phyloP scores from a whole-genome alignment of 2,888 invertebrate species.

The Taenaris catops region DNA sequence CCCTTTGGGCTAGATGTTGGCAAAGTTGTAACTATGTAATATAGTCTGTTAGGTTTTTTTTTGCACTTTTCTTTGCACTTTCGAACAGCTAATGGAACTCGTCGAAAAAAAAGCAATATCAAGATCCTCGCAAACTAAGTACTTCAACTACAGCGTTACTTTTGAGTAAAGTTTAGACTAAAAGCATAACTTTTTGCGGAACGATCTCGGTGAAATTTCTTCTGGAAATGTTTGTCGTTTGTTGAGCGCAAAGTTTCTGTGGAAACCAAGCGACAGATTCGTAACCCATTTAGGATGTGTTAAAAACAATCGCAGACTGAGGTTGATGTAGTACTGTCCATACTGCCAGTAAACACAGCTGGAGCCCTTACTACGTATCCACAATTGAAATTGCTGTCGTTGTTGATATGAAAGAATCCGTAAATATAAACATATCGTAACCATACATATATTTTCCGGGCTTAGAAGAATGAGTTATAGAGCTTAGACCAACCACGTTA shows the following conservation, averaged over 20 bases:
- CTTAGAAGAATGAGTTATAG: no score
- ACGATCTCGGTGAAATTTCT: conserved; percentile 5
- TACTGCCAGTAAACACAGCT: conserved; percentile 22
- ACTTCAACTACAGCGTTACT: conserved; percentile 9
- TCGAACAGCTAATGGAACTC: conserved; percentile 2
- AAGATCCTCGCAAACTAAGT: conserved; percentile 7
- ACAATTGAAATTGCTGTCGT: no score
- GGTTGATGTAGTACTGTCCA: conserved; percentile 34
- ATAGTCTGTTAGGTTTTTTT: no score
- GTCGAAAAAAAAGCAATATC: not conserved
- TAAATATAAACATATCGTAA: no score
- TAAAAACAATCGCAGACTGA: conserved; percentile 54
- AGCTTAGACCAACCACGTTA: no score
- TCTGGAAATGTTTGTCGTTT: conserved; percentile 11
- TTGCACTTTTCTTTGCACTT: no score
- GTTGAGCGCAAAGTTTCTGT: conserved; percentile 12
- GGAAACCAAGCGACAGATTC: conserved; percentile 33
- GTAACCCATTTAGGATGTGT: conserved; percentile 54
- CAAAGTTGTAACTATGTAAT: no score
- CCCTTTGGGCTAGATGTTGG: no score
- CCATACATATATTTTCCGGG: no score
- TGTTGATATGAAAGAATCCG: no score
- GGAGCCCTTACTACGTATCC: conserved; percentile 17
- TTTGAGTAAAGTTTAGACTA: conserved; percentile 9
- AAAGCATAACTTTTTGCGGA: conserved; percentile 13